Base-by-base conservation (phyloP, 2,888 invertebrate species). In the Pterobdella sp. region DNA sequence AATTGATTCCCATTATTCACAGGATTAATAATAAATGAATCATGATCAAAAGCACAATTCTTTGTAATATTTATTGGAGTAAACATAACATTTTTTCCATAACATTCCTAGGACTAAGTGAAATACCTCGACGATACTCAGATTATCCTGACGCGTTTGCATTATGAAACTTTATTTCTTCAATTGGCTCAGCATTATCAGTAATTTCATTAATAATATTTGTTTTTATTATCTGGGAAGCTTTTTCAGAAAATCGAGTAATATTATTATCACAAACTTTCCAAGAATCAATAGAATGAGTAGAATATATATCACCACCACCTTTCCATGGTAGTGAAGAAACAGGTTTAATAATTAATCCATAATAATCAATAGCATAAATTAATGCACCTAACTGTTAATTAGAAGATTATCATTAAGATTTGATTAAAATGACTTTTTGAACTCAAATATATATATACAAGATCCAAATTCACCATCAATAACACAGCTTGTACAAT, bases 41-140 rank as follows among this genome's bases (percentile, higher is more conserved):
- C 84, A 75, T 83, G 86, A 83, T 83, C 88, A 85, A 89, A 89
- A 86, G 87, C 87, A 82, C 89, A 90, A 86, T 90, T 91, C 86
- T 81, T 78, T 35, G 34, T 77, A 10, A 90, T 90, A 87, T 90
- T 90, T 86, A 82, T 89, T 79, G 89, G 90, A 75, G 90, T 91
- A 78, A 91, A 90, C 85, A 81, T 90, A 86, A 90, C 90, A 0
- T 89, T 91, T 83, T 90, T 91, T n/a, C 90, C 90, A 0, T 89
- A 89, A 87, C 89, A 91, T 85, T 90, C 79, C 82, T 89, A 84
- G 89, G 89, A 71, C 81, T 89, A 84, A 86, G 86, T 36, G 89
- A 89, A 0, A 90, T 90, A 84, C 90, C 90, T 67, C 90, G 90
- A 73, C 90, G 90, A 75, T 90, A 90, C 71, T 88, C 89, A 1